phyloP scores from a whole-genome alignment of 2,888 invertebrate species.

The Drosophila mayaguana region DNA sequence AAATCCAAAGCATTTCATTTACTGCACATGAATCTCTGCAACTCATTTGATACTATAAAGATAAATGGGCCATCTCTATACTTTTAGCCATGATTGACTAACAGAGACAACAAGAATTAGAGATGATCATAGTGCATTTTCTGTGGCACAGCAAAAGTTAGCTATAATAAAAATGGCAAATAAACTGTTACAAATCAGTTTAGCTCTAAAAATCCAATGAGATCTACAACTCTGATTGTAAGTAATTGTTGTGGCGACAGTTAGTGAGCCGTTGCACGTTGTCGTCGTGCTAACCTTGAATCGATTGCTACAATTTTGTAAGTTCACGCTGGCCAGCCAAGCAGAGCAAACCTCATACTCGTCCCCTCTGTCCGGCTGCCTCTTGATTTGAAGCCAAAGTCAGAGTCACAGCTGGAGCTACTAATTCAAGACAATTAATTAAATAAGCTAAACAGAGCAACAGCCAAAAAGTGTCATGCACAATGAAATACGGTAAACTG shows the following conservation, averaged over 20 bases:
- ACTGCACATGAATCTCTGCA: too few relatives aligned
- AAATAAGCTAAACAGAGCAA: slow-evolving; percentile 68
- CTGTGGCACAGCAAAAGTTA: slow-evolving; percentile 21
- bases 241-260: slow-evolving; percentile 34
- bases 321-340: slow-evolving; percentile 51
- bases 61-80: too few relatives aligned
- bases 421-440: slow-evolving; percentile 75
- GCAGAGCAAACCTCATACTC: slow-evolving; percentile 10
- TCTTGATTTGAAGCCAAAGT: slow-evolving; percentile 5
- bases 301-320: slow-evolving; percentile 74
- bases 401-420: slow-evolving; percentile 36
- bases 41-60: too few relatives aligned
- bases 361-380: background rate
- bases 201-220: background rate
- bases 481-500: slow-evolving; percentile 28
- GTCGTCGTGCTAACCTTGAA: slow-evolving; percentile 81
- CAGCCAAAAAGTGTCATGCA: slow-evolving; percentile 47
- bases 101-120: too few relatives aligned
- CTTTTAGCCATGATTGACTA: too few relatives aligned
- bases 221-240: slow-evolving; percentile 21
- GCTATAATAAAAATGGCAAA: slow-evolving; percentile 25
- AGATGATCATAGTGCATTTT: slow-evolving; percentile 20
- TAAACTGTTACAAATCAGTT: slow-evolving; percentile 66
- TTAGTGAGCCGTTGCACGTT: slow-evolving; percentile 74
- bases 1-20: too few relatives aligned